These are phyloP conservation scores for Panzeria rudis DNA, from an alignment of 2,888 invertebrate genomes.

Conservation along the genomic window DNA sequence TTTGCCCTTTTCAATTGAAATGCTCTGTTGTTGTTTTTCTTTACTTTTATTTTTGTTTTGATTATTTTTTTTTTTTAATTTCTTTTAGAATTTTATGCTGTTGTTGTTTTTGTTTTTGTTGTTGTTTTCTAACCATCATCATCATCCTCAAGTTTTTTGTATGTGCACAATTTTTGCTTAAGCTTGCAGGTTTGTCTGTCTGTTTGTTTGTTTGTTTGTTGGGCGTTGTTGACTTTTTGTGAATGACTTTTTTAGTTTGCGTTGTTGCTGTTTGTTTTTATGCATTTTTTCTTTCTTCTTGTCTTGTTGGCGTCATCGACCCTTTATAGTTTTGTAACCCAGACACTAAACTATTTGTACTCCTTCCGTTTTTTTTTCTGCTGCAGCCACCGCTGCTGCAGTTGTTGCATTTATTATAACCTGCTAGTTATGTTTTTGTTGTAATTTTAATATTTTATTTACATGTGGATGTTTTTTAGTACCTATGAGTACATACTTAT, in stretches of 20 bases:
- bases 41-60: slow-evolving; percentile 54
- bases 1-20: slow-evolving; percentile 66
- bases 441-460: slow-evolving; percentile 1
- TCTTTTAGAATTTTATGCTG: slow-evolving; percentile 23
- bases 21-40: slow-evolving; percentile 41
- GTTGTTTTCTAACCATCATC: slow-evolving; percentile 68
- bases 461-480: not conserved
- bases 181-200: slow-evolving; percentile 29
- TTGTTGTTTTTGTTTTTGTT: slow-evolving; percentile 34
- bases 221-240: slow-evolving; percentile 72
- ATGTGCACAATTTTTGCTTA: slow-evolving; percentile 1
- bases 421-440: slow-evolving; percentile 20
- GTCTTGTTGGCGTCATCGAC: slow-evolving; percentile 71
- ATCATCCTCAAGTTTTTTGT: slow-evolving; percentile 44
- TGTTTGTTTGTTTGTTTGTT: slow-evolving; percentile 34
- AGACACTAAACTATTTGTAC: slow-evolving; percentile 68
- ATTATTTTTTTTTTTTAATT: slow-evolving; percentile 50
- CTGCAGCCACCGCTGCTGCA: not conserved
- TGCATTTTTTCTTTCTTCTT: slow-evolving; percentile 37
- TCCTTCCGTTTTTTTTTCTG: slow-evolving; percentile 59
- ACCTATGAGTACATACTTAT: not conserved
- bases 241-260: slow-evolving; percentile 67
- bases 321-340: slow-evolving; percentile 70
- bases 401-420: slow-evolving; percentile 32
- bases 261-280: slow-evolving; percentile 40